Base-by-base conservation (phyloP, 2,113 vertebrate species). In the Myotis lucifugus region DNA sequence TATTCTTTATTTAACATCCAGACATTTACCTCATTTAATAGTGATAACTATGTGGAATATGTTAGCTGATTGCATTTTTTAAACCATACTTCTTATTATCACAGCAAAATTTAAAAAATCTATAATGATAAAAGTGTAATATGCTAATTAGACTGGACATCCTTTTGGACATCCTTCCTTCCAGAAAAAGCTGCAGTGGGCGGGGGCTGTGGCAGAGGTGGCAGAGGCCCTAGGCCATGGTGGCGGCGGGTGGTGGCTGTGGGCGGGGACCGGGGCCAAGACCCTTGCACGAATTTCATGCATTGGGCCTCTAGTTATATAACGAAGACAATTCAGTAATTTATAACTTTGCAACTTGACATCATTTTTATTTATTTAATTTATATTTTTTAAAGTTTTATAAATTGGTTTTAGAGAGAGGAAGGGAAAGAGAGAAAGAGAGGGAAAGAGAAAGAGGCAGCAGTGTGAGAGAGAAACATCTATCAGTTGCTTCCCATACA, bases 21-120 rank as follows among this genome's bases (percentile, higher is more conserved):
- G 61, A 50, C 27, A 34, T 86, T 92, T n/a, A 34, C 27, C 25
- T 85, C 42, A 81, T 15, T 88, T 73, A 91, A 52, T 90, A 69
- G 32, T 85, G 72, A 69, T 89, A 93, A 74, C 34, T 79, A 18
- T 40, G 34, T 93, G 56, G n/a, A 92, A n/a, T 91, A 56, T 67
- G 37, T 74, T 79, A 84, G 81, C 23, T 83, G 83, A 56, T 93
- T 92, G 66, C 17, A 69, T 87, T 95, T 95, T 95, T 64, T 59
- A 87, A 96, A 83, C 52, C 18, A 48, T 1, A 66, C 2, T 90
- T 83, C 2, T 88, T 93, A 64, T 85, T 94, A 73, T 73, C 54
- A 74, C 34, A 81, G 42, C 67, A 88, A 85, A 90, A 70, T 85
- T 85, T 90, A 12, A 50, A 69, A 90, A 93, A 79, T 40, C 23